phyloP scores from a whole-genome alignment of 2,888 invertebrate genomes.

The Lepidochitona cinerea region DNA sequence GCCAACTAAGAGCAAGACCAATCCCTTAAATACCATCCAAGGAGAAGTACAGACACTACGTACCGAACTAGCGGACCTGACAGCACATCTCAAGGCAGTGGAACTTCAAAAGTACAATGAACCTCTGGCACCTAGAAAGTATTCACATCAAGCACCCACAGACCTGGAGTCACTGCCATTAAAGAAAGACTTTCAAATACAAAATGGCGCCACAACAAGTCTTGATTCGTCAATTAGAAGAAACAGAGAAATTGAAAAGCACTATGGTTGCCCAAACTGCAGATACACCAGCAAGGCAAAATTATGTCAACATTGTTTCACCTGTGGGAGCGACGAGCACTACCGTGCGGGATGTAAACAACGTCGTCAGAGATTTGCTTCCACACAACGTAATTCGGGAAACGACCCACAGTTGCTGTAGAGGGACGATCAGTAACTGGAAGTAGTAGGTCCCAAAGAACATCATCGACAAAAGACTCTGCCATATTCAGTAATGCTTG shows the following conservation, averaged over 20 bases:
- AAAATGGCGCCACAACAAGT: too few relatives aligned
- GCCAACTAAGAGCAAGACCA: neutral
- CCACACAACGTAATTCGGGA: neutral
- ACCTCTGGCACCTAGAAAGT: too few relatives aligned
- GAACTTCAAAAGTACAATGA: too few relatives aligned
- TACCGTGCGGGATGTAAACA: constrained; percentile 1
- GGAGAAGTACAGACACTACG: neutral
- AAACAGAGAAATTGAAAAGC: neutral
- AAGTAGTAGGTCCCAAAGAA: neutral
- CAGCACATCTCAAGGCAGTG: too few relatives aligned
- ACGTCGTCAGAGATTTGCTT: too few relatives aligned
- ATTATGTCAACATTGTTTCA: neutral
- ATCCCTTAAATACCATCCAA: neutral
- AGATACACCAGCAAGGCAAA: neutral
- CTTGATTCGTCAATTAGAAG: too few relatives aligned
- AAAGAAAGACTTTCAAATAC: too few relatives aligned
- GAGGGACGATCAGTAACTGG: neutral
- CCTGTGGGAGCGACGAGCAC: constrained; percentile 2
- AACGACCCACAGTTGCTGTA: constrained; percentile 2
- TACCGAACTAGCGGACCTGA: neutral
- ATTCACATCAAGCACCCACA: too few relatives aligned
- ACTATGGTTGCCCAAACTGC: neutral
- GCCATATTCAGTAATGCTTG: neutral
- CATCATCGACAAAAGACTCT: too few relatives aligned
- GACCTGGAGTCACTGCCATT: too few relatives aligned